These are phyloP conservation scores for Bostrychus sinensis DNA, from an alignment of 2,113 vertebrate species.

Conservation along the genomic window DNA sequence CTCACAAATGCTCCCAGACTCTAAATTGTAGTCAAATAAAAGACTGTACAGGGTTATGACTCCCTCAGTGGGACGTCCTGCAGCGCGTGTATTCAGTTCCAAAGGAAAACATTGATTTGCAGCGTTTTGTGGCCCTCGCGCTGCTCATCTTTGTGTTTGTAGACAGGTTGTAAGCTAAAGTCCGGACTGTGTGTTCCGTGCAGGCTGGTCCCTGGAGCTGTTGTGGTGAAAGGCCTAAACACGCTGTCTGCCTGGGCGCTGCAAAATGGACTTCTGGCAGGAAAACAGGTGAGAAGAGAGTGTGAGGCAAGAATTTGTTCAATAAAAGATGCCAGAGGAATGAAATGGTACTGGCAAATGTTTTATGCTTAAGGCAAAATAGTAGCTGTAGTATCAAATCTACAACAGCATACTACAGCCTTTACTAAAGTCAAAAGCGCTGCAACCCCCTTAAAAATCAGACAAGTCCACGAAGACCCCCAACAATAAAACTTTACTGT, in stretches of 20 bases:
- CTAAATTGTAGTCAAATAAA: slow-evolving; percentile 37
- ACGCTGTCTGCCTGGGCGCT: slow-evolving; percentile 93
- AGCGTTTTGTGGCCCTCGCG: slow-evolving; percentile 31
- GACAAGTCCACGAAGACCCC: too few species aligned
- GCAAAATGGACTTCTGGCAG: slow-evolving; percentile 82
- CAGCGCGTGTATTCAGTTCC: slow-evolving; percentile 32
- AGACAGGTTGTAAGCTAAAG: slow-evolving; percentile 25
- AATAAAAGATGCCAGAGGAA: slow-evolving; percentile 27
- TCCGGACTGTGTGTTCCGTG: slow-evolving; percentile 51
- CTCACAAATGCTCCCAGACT: slow-evolving; percentile 15
- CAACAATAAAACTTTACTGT: too few species aligned
- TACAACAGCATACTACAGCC: too few species aligned
- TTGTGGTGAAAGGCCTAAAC: slow-evolving; percentile 92
- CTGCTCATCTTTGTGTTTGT: slow-evolving; percentile 19
- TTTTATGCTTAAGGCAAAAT: slow-evolving; percentile 23
- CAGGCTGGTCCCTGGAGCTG: slow-evolving; percentile 82
- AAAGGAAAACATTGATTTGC: slow-evolving; percentile 52
- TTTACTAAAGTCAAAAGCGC: too few species aligned
- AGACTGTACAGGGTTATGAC: slow-evolving; percentile 9
- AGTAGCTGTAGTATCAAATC: too few species aligned
- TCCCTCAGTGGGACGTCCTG: slow-evolving; percentile 19
- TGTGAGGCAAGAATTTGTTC: slow-evolving; percentile 27
- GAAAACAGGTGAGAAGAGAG: slow-evolving; percentile 86
- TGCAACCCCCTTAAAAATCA: too few species aligned
- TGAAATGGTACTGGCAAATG: slow-evolving; percentile 25